Percentiles rank a stretch among this genome's conserved stretches.
These are phyloP conservation scores for Anguilla marmorata DNA, from an alignment of 2,797 vertebrate genomes.

Conservation along the genomic window DNA sequence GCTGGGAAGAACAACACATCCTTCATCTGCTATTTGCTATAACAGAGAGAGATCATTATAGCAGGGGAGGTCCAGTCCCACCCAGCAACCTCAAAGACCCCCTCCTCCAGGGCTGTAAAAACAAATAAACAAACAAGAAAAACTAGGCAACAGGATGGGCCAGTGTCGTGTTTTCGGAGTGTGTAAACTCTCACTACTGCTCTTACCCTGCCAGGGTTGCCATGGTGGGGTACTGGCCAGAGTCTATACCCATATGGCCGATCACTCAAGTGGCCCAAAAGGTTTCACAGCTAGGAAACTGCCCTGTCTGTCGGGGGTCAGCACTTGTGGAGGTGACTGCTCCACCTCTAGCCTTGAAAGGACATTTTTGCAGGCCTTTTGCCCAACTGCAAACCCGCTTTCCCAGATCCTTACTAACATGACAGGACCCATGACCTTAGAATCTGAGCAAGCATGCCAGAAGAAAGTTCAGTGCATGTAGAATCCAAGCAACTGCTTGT, in stretches of 20 bases:
- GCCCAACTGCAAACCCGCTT: not conserved
- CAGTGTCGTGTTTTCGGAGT: constrained; percentile 14
- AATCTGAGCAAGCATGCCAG: constrained; percentile 56
- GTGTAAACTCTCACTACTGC: constrained; percentile 5
- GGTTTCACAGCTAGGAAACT: constrained; percentile 69
- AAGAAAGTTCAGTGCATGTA: constrained; percentile 40
- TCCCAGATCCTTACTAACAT: constrained; percentile 46
- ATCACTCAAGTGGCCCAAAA: constrained; percentile 68
- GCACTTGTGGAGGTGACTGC: constrained; percentile 56
- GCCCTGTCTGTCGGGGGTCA: constrained; percentile 70
- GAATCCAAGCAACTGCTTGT: constrained; percentile 47
- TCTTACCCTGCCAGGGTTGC: constrained; percentile 44
- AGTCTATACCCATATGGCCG: constrained; percentile 69
- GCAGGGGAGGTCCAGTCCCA: not conserved
- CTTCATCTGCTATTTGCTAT: not conserved
- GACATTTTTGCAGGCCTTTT: constrained; percentile 49
- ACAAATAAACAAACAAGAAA: not conserved
- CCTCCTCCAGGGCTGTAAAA: not conserved
- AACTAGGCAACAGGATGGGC: constrained; percentile 16
- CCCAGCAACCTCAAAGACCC: not conserved
- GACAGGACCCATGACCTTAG: constrained; percentile 64
- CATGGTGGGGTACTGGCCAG: constrained; percentile 64
- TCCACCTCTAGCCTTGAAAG: constrained; percentile 52
- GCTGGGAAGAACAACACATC: not conserved
- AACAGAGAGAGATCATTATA: not conserved